Conservation (phyloP, 2,797 vertebrate species). For the Rhynchotus rufescens region DNA sequence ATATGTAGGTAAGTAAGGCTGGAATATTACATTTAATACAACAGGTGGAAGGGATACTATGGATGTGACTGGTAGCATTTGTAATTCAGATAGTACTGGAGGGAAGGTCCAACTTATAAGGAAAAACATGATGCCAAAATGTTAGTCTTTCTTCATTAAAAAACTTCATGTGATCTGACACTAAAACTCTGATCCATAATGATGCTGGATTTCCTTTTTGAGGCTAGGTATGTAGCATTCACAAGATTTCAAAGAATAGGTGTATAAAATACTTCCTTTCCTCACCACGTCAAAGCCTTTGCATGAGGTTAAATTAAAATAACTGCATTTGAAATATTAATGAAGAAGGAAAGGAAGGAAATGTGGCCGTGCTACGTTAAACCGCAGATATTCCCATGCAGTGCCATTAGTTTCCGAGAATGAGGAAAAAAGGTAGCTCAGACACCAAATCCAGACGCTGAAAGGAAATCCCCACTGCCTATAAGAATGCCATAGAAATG, state of each 20-base stretch:
- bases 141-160: background rate
- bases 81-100: background rate
- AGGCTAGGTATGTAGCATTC: background rate
- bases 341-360: background rate
- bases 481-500: background rate
- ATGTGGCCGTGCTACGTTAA: background rate
- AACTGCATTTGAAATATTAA: background rate
- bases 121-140: background rate
- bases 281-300: background rate
- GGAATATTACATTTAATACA: background rate
- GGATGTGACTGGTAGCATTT: background rate
- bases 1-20: background rate
- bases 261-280: background rate
- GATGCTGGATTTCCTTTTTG: background rate
- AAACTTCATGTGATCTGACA: background rate
- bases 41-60: background rate
- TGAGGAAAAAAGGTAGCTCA: background rate
- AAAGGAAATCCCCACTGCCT: background rate
- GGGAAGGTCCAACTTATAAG: background rate
- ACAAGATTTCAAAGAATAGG: background rate
- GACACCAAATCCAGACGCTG: background rate
- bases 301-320: background rate
- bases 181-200: background rate
- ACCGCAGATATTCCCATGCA: background rate
- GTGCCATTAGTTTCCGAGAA: background rate